Evolutionary conservation across 2,888 invertebrate species (phyloP), one percentile per base, ranked within the genome.

Genomic region (Sepiola atlantica): DNA sequence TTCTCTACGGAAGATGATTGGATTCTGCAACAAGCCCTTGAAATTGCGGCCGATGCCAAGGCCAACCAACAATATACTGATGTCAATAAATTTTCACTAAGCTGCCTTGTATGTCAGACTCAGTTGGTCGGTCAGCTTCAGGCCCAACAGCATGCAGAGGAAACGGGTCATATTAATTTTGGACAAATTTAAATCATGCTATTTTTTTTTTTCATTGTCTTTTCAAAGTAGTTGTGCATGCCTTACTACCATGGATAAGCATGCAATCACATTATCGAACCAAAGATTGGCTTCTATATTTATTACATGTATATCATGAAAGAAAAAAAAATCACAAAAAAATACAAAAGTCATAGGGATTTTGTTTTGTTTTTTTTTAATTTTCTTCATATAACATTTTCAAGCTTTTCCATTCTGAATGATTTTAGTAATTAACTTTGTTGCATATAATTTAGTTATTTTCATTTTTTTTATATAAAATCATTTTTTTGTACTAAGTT

Each of bases 21-120:
- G 28, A 98, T 99, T 35, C 98, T 98, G 95, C 97, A 98, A 94
- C 98, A 99, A 97, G 99, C 99, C 0, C 98, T 98, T 96, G 98
- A 98, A 96, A 97, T 99, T 94, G 99, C 99, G 0, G 98, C 98
- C 94, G 99, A 99, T 97, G 99, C 99, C 0, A 98, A 99, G 97
- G 98, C 98, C 0, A 98, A 98, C 95, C 98, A 98, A 95, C 99
- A 99, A 97, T 99, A 98, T 97, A 99, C 99, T 0, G 99, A 99
- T 97, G 98, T 99, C 14, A 98, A 98, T 96, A 98, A 98, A 96
- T 99, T 99, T 96, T 98, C 98, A 0, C 97, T 99, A 28, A 98
- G 98, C 95, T 99, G 99, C 97, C 97, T 98, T 96, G 98, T 98
- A n/a, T 99, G 99, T 97, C 98, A 98, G 96, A 97, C 98, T 57